phyloP scores from a whole-genome alignment of 2,113 vertebrate species.

The Oncorhynchus keta region DNA sequence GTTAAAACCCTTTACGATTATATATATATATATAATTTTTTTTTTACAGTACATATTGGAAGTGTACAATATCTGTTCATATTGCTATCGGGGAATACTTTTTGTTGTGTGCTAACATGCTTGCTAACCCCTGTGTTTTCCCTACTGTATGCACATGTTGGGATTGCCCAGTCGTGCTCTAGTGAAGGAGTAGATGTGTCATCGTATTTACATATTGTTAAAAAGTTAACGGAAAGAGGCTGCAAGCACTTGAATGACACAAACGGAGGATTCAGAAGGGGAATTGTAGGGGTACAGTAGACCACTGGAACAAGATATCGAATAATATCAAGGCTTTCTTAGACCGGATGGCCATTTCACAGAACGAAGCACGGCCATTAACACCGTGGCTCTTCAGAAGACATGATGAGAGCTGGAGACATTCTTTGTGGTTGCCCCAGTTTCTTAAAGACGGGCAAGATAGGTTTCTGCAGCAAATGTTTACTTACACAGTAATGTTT shows the following conservation, averaged over 20 bases:
- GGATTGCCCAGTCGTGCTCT: background rate
- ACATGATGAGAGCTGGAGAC: background rate
- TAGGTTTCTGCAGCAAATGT: background rate
- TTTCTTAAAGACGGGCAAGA: background rate
- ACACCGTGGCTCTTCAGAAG: background rate
- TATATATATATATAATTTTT: too few species aligned
- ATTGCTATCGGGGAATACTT: background rate
- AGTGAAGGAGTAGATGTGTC: background rate
- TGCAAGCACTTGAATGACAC: background rate
- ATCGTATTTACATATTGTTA: background rate
- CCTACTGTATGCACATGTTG: background rate
- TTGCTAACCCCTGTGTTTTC: background rate
- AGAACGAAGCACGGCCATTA: background rate
- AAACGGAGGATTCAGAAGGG: background rate
- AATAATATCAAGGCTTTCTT: background rate
- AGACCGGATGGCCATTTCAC: background rate
- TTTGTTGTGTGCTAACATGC: too few species aligned
- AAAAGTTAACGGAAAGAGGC: background rate
- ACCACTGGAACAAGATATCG: background rate
- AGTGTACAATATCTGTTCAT: background rate
- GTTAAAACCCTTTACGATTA: too few species aligned
- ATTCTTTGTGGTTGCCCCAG: background rate
- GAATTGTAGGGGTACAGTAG: background rate
- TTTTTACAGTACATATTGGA: background rate
- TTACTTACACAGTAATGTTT: slow-evolving; percentile 58